Evolutionary conservation across 2,888 invertebrate species (phyloP), one percentile per base, ranked within the genome.

Genomic region (Halictus quadricinctus): DNA sequence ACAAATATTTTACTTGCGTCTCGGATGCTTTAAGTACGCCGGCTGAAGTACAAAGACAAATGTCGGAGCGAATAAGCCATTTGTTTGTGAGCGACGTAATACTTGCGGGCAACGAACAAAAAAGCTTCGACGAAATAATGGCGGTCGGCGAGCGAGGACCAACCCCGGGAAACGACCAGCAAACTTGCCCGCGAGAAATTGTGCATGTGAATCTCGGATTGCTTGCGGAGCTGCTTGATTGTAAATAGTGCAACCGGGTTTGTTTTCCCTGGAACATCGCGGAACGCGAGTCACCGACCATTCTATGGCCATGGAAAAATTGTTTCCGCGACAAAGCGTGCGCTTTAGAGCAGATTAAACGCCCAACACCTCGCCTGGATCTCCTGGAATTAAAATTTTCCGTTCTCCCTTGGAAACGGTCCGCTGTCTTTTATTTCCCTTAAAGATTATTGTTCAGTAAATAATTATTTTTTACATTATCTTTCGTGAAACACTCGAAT

Each of bases 1-100:
- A 88, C 88, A 92, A 92, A 92, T 91, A 90, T 91, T 91, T 90
- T 88, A 91, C 90, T 90, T 90, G 80, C 86, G 80, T 83, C 88
- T 89, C 86, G 87, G 87, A 87, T 87, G 87, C 81, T 83, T 86
- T 87, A 88, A 87, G 86, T 87, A 87, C 85, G 80, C 72, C 75
- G 79, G 76, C 81, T 79, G 84, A 84, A 83, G 85, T 76, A 79
- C 87, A 79, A 85, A 90, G 86, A 90, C 80, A 89, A 90, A 90
- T 88, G 86, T 88, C 80, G 46, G 80, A 60, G 83, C 80, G 86
- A 86, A 86, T 85, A 85, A 89, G 81, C 83, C 88, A 84, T 89
- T 85, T 85, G 83, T 85, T 88, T 85, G 82, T 69, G 83, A 43
- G 79, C 72, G 73, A 81, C 76, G 80, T 86, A 64, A 80, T 81